phyloP scores from a whole-genome alignment of 2,888 invertebrate species.

The Cylloceria caligata region DNA sequence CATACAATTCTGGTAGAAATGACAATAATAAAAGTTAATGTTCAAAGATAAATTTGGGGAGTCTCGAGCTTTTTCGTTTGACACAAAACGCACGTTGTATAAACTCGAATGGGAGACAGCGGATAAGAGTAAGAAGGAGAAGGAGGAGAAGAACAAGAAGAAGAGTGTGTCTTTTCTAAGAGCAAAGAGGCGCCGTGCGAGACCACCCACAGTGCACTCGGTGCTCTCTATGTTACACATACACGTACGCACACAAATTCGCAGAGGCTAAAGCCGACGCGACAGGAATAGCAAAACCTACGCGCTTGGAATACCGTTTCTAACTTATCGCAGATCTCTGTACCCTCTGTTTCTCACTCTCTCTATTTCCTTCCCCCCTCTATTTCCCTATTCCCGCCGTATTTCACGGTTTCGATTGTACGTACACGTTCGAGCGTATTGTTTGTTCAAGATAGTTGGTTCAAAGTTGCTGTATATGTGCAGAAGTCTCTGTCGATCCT shows the following conservation, averaged over 20 bases:
- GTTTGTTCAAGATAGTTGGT: slow-evolving; percentile 38
- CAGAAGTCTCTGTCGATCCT: slow-evolving; percentile 14
- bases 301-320: slow-evolving; percentile 63
- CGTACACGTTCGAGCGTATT: slow-evolving; percentile 44
- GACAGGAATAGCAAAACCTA: slow-evolving; percentile 68
- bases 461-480: slow-evolving; percentile 31
- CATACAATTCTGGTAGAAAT: not conserved
- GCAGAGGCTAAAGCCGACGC: slow-evolving; percentile 51
- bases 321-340: slow-evolving; percentile 64
- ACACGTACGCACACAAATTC: slow-evolving; percentile 38
- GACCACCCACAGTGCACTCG: slow-evolving; percentile 64
- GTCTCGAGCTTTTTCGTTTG: not conserved
- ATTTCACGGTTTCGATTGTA: slow-evolving; percentile 49
- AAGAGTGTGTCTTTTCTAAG: slow-evolving; percentile 9
- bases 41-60: not conserved
- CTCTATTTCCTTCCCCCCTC: slow-evolving; percentile 10
- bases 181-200: slow-evolving; percentile 44
- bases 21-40: not conserved
- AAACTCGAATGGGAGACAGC: slow-evolving; percentile 22
- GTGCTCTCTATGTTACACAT: slow-evolving; percentile 41
- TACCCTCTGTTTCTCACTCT: slow-evolving; percentile 19
- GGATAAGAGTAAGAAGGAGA: slow-evolving; percentile 26
- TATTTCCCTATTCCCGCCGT: slow-evolving; percentile 37
- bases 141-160: slow-evolving; percentile 26
- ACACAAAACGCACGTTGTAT: not conserved